Conservation (phyloP, 2,113 vertebrate species). For the Perca flavescens region DNA sequence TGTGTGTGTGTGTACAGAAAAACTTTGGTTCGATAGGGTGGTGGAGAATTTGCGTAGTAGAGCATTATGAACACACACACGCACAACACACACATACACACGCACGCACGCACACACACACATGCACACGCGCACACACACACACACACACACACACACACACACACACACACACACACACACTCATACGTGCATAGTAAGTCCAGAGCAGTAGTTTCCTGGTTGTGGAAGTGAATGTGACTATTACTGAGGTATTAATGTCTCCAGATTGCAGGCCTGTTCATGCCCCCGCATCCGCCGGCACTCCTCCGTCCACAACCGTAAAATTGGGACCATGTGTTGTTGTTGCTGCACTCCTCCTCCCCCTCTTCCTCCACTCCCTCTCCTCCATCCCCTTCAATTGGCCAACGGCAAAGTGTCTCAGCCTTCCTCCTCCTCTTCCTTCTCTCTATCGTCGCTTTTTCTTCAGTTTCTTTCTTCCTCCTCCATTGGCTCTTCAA, state of each 20-base stretch:
- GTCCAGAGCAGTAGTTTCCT: slow-evolving; percentile 58
- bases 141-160: neutral
- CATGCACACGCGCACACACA: neutral
- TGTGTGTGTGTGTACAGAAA: slow-evolving; percentile 10
- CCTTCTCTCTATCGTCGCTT: neutral
- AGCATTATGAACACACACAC: neutral
- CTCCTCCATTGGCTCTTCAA: neutral
- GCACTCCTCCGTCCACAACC: slow-evolving; percentile 74
- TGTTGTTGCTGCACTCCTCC: slow-evolving; percentile 28
- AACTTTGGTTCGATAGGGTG: neutral
- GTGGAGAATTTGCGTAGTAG: neutral
- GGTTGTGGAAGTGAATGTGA: slow-evolving; percentile 71
- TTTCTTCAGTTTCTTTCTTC: neutral
- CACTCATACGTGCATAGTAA: neutral
- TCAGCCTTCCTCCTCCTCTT: slow-evolving; percentile 2
- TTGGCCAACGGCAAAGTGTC: slow-evolving; percentile 9
- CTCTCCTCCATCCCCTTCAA: slow-evolving; percentile 25
- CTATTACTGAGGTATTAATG: slow-evolving; percentile 76
- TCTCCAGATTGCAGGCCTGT: slow-evolving; percentile 76
- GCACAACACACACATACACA: neutral
- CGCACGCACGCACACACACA: neutral
- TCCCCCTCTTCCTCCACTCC: slow-evolving; percentile 17
- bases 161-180: neutral
- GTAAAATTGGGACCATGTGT: slow-evolving; percentile 86
- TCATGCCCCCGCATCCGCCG: slow-evolving; percentile 73